A percentile compares a stretch with the other conserved stretches of the same genome.
phyloP scores from a whole-genome alignment of 2,888 invertebrate genomes.

The Cantharis lateralis region DNA sequence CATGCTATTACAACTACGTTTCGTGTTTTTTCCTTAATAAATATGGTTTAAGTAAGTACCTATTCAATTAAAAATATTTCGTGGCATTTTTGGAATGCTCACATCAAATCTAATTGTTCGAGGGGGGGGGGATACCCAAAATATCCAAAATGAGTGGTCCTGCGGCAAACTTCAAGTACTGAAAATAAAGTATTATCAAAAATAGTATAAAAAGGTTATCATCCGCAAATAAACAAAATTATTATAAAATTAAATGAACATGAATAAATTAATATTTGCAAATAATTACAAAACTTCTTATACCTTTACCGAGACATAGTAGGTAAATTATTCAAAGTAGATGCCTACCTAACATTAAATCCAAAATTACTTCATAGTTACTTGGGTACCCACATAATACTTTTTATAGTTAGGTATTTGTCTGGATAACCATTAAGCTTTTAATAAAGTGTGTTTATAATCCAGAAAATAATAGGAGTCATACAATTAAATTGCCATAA shows the following conservation, averaged over 20 bases:
- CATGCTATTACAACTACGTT: not conserved
- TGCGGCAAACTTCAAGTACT: not conserved
- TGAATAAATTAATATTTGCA: not conserved
- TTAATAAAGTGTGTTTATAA: not conserved
- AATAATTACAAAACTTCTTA: not conserved
- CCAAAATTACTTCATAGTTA: not conserved
- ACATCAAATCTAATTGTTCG: no score
- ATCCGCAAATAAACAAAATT: no score
- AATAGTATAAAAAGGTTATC: no score
- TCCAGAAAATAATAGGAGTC: not conserved
- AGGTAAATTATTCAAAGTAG: not conserved
- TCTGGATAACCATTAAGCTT: not conserved
- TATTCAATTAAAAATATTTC: not conserved
- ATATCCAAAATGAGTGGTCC: not conserved
- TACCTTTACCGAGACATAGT: not conserved
- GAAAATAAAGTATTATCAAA: no score
- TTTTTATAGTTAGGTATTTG: not conserved
- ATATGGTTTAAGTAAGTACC: not conserved
- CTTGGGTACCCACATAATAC: not conserved
- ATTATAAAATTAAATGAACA: not conserved
- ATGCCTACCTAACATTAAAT: not conserved
- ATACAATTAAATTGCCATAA: conserved; percentile 3
- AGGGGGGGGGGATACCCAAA: no score
- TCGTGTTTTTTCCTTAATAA: not conserved
- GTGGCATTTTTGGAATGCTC: not conserved